phyloP scores from a whole-genome alignment of 2,797 vertebrate species.

The Schizothorax lantsangensis region DNA sequence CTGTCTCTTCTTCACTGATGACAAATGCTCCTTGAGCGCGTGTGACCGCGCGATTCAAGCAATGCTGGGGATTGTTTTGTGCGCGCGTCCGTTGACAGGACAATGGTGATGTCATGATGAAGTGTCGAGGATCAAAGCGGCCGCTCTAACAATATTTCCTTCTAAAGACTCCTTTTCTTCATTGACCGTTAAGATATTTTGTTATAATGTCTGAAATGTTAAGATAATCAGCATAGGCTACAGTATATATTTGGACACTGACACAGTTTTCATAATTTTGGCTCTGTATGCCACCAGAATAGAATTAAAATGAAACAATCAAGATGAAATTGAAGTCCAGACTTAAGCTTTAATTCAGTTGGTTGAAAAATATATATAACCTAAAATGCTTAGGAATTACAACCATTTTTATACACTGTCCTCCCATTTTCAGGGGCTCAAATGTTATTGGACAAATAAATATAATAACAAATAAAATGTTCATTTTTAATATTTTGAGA shows the following conservation, averaged over 20 bases:
- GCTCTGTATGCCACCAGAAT: neutral
- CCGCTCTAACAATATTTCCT: neutral
- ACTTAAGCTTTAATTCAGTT: too few relatives aligned
- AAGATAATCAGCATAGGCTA: neutral
- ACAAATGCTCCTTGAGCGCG: slow-evolving; percentile 26
- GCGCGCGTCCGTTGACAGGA: slow-evolving; percentile 19
- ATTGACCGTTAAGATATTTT: neutral
- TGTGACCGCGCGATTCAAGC: slow-evolving; percentile 31
- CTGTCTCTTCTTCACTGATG: slow-evolving; percentile 11
- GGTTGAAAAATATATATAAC: too few relatives aligned
- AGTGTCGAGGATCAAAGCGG: slow-evolving; percentile 23
- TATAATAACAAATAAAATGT: neutral
- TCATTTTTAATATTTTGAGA: slow-evolving; percentile 11
- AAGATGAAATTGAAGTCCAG: neutral
- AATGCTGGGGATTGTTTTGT: slow-evolving; percentile 8
- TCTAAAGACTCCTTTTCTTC: neutral
- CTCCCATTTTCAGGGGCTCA: neutral
- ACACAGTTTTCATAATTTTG: neutral
- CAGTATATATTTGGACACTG: neutral
- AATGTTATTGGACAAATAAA: neutral
- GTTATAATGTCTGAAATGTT: neutral
- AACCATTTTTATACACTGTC: neutral
- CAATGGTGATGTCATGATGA: slow-evolving; percentile 25
- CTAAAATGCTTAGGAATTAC: neutral
- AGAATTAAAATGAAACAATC: neutral